Evolutionary conservation across 2,797 vertebrate genomes (phyloP), one percentile per base, ranked within the genome.

Genomic region (Peromyscus attwateri): DNA sequence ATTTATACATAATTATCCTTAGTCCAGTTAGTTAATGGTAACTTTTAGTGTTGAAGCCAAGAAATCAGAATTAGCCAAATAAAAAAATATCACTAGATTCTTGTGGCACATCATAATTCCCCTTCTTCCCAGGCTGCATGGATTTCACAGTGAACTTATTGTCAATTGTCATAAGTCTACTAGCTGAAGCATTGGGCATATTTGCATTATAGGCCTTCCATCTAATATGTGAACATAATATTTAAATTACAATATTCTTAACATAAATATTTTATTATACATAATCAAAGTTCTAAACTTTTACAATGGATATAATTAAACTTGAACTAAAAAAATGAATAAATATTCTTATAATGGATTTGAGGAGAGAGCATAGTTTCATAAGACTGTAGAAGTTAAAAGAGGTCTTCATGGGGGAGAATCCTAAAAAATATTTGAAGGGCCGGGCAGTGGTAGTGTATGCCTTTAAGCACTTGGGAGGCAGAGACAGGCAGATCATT

Each of bases 111-210:
- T 91, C 37, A 62, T 10, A 89, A 73, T 23, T 62, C 1, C 3
- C 9, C 55, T 91, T 79, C 62, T 80, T 16, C 9, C 1, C 6
- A 66, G 83, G 7, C 34, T 94, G 55, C 40, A 52, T 81, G 68
- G 34, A 55, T 3, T 43, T 0, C 9, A 13, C 1, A 66, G 27
- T 89, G 16, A 89, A 77, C 95, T 95, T 95, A 92, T 82, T 11
- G 83, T 93, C 29, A 90, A 70, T 90, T 93, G 62, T 12, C 62
- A 29, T 92, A 95, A 93, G 79, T 87, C 9, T 93, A 13, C 73
- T 87, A 89, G 46, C 27, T 12, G 3, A 85, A 73, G 9, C 83
- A 95, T 73, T 97, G 91, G 52, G 1, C 21, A 85, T 95, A 89
- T 94, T 92, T 97, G 66, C 6, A 90, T 37, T 23, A 1, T 49